Base-by-base conservation (phyloP, 92 coral and sea anemone species). In the Phymanthus crucifer region DNA sequence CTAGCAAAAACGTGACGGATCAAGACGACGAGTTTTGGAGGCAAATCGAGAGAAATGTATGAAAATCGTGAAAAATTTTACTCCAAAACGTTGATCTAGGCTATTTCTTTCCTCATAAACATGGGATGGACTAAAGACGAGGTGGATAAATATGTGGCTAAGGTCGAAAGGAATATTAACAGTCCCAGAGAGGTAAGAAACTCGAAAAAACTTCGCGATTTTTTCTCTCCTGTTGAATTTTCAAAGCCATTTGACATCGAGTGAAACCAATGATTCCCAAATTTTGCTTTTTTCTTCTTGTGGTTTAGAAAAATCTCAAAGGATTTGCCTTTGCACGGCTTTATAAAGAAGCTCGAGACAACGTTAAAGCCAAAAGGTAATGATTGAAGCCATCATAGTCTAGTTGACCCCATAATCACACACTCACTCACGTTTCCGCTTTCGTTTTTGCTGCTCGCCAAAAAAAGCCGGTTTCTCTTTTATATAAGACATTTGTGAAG, bases 251-350 rank as follows among this genome's bases (percentile, higher is more conserved):
- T 54, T 54, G 64, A 54, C 19, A 23, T 54, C 32, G 78, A 66
- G 61, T 31, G 23, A 21, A 12, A 38, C 14, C 10, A 16, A 5
- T 40, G 7, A 71, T 66, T 31, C 16, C 40, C 1, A 2, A 27
- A 67, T 70, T 77, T 70, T 40, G 9, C 9, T 71, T 40, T 74
- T 34, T 79, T 27, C 10, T n/a, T 61, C 33, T 37, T 72, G 23
- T n/a, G n/a, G 77, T 84, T 27, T 86, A 96, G 99, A 89, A 85
- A 85, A 91, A 91, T 71, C 84, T 91, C 38, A 96, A 96, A 72
- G 94, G 99, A 12, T 89, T 90, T 74, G 92, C 96, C 24, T 93
- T 96, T 78, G 98, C 99, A n/a, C 90, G 87, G 69, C 85, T 96
- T 64, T 96, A 88, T 77, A 87, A 89, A 66, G 95, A 93, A 78